Base-by-base conservation (phyloP, 1,140 invertebrate species). In the Homalodisca vitripennis region DNA sequence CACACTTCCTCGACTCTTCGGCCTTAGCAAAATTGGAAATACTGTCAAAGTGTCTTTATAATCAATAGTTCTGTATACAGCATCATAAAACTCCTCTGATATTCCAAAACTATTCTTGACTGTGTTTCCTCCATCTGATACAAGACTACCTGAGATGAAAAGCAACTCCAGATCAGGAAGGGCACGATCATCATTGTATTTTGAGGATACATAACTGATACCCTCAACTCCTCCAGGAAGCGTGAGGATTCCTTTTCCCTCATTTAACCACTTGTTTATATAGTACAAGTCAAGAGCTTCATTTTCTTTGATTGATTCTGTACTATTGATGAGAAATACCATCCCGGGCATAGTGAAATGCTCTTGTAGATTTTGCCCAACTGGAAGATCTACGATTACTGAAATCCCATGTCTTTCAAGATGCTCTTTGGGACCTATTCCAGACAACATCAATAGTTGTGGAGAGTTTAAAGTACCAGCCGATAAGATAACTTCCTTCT, bases 331-430 rank as follows among this genome's bases (percentile, higher is more conserved):
- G 29, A 87, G 78, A 74, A 90, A 92, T 0, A 85, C 86, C 64
- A 92, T 79, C 1, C 86, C 87, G 85, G 70, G 66, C 65, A 71
- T 74, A 24, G 71, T 89, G 22, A 91, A 83, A 73, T 93, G 92
- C 78, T 92, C 91, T 75, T 91, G 88, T 0, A 95, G 82, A 78
- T 94, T 94, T 67, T 88, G 84, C 0, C 93, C 93, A 0, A 95
- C 91, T 22, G 72, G 84, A 13, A 89, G 78, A 70, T 90, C 84
- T 74, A 88, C 79, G 12, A 92, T 78, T 0, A 89, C 78, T 0
- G 84, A 80, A 27, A 94, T 88, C 0, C 86, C 86, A 0, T 92
- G 78, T 27, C 87, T 83, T 55, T 86, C 77, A 1, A 97, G 79
- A 72, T 92, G 86, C 27, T 86, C 79, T 67, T 76, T 82, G 0